Base-by-base conservation (phyloP, 2,113 vertebrate genomes). In the Sebastes schlegelii region DNA sequence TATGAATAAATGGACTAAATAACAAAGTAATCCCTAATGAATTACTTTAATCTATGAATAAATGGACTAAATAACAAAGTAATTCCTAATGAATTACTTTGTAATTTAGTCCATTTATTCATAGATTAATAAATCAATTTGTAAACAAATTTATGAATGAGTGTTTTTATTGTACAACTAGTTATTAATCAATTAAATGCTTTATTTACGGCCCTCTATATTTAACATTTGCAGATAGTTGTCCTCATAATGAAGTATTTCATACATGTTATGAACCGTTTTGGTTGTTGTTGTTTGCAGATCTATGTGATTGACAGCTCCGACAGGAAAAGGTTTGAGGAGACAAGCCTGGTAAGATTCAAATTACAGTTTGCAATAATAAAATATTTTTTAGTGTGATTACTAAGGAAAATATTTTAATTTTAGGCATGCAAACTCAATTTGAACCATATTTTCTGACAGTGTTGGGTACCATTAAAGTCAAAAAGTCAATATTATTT, bases 221-320 rank as follows among this genome's bases (percentile, higher is more conserved):
- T 11, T 49, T 49, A 49, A 12, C 13, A 49, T 49, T 49, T 49
- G 48, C 19, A 76, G 0, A 23, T 61, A 49, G n/a, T 40, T 52
- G 54, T 74, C 13, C 26, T 26, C 26, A 23, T 2, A 11, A 60
- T 34, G 19, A 19, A 19, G 4, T 52, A 58, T 79, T 58, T 55
- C 19, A 8, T 9, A 19, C 12, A 49, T 42, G 14, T 4, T 43
- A 26, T 70, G 11, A n/a, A 74, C 3, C 1, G 7, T 71, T 75
- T 58, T 86, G 9, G 8, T 76, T 5, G 79, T 69, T 74, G 66
- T 70, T 81, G 19, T 83, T 81, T 76, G 74, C 91, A 96, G 94
- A 94, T 95, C 68, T 95, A 94, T 78, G 94, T 96, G 84, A 95
- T 95, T 75, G 95, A 96, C 93, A 95, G 95, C 82, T 92, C 93